These are phyloP conservation scores for Excalfactoria chinensis DNA, from an alignment of 2,113 vertebrate genomes.

Conservation along the genomic window DNA sequence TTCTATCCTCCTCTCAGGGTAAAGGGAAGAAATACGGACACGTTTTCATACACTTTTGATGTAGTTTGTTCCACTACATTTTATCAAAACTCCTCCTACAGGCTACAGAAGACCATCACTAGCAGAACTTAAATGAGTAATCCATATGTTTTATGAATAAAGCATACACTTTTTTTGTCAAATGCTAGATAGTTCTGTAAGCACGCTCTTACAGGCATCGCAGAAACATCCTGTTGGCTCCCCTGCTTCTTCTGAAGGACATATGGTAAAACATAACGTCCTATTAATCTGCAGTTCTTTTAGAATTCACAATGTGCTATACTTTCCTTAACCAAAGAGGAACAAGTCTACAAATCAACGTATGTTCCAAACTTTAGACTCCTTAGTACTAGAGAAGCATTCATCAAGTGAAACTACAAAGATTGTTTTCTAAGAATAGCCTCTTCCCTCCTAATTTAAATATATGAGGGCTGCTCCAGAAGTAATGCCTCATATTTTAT, in stretches of 20 bases:
- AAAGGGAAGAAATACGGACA: rapidly evolving
- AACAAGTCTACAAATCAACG: background rate
- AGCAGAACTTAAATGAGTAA: background rate
- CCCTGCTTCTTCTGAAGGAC: background rate
- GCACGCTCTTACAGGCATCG: background rate
- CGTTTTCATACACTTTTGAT: background rate
- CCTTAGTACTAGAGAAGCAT: background rate
- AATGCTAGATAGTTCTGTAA: background rate
- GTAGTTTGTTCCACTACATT: background rate
- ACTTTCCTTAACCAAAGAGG: background rate
- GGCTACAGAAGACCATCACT: background rate
- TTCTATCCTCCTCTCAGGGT: background rate
- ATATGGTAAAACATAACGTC: background rate
- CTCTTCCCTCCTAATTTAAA: background rate
- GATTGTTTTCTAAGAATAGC: too few species aligned
- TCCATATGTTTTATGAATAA: background rate
- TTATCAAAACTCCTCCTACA: background rate
- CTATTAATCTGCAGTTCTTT: background rate
- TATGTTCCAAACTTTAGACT: background rate
- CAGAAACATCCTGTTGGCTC: background rate
- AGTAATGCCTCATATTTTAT: background rate
- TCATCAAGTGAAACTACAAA: background rate
- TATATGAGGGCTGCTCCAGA: background rate
- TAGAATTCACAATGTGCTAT: background rate
- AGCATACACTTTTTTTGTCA: rapidly evolving